phyloP scores from a whole-genome alignment of 2,113 vertebrate species.

The Mastomys coucha region DNA sequence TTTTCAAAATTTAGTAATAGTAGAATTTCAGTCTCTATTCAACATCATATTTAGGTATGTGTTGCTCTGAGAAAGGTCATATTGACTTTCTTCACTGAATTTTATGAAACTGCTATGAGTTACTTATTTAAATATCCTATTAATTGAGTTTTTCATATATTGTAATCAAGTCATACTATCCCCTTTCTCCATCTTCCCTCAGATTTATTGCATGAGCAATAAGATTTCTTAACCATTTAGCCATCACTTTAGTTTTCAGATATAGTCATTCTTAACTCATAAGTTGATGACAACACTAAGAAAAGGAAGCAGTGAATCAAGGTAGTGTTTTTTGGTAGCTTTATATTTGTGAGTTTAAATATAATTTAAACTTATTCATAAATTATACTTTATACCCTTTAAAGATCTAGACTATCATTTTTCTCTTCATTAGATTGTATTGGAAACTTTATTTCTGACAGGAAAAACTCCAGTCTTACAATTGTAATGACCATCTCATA shows the following conservation, averaged over 20 bases:
- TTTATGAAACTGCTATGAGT: neutral
- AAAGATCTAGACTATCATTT: neutral
- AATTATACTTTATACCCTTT: no score
- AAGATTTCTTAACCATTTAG: neutral
- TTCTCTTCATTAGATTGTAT: neutral
- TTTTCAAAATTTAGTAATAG: neutral
- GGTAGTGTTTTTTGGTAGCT: neutral
- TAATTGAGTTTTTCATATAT: neutral
- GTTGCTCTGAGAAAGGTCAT: neutral
- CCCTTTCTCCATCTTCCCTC: neutral
- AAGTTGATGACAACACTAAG: neutral
- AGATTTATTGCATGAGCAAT: neutral
- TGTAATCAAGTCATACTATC: neutral
- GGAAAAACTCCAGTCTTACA: neutral
- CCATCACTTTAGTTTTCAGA: neutral
- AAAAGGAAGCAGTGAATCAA: neutral
- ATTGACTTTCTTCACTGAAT: neutral
- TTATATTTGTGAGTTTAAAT: neutral
- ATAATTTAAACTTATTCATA: no score
- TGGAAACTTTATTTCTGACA: neutral
- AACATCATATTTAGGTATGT: neutral
- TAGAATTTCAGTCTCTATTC: neutral
- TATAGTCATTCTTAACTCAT: neutral
- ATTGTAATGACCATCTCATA: neutral
- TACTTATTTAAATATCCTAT: neutral